phyloP scores from a whole-genome alignment of 2,888 invertebrate species.

The Eupithecia tripunctaria region DNA sequence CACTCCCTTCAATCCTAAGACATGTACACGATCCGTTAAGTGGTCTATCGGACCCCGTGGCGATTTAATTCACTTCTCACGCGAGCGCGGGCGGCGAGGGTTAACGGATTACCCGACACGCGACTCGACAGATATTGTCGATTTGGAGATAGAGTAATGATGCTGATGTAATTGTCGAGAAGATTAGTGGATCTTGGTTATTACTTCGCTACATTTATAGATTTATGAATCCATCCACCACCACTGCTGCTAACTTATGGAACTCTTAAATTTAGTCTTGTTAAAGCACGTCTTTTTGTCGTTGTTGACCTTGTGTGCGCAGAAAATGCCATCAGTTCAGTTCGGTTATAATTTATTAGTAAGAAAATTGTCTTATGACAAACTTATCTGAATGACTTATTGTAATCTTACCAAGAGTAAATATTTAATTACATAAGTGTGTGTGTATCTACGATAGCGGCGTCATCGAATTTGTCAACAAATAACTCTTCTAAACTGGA shows the following conservation, averaged over 20 bases:
- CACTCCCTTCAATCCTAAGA: slow-evolving; percentile 76
- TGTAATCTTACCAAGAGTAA: too few species aligned
- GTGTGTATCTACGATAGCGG: too few species aligned
- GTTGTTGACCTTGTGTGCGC: too few species aligned
- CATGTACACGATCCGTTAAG: slow-evolving; percentile 77
- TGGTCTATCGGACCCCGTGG: slow-evolving; percentile 76
- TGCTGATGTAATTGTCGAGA: slow-evolving; percentile 55
- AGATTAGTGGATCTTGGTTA: slow-evolving; percentile 36
- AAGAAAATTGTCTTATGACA: too few species aligned
- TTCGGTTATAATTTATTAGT: too few species aligned
- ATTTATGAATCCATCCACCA: not conserved
- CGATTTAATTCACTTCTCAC: slow-evolving; percentile 82
- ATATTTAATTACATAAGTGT: too few species aligned
- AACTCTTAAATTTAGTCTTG: too few species aligned
- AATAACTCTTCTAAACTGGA: too few species aligned
- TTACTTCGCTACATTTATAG: slow-evolving; percentile 9
- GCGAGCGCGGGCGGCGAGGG: slow-evolving; percentile 69
- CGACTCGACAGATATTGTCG: slow-evolving; percentile 81
- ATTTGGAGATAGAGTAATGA: slow-evolving; percentile 77
- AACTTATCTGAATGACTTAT: too few species aligned
- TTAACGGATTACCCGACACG: slow-evolving; percentile 79
- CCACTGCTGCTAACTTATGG: not conserved
- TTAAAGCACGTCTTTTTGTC: too few species aligned
- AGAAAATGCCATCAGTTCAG: too few species aligned
- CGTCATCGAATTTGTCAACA: too few species aligned